These are phyloP conservation scores for Centruroides vittatus DNA, from an alignment of 1,140 invertebrate genomes.

Conservation along the genomic window DNA sequence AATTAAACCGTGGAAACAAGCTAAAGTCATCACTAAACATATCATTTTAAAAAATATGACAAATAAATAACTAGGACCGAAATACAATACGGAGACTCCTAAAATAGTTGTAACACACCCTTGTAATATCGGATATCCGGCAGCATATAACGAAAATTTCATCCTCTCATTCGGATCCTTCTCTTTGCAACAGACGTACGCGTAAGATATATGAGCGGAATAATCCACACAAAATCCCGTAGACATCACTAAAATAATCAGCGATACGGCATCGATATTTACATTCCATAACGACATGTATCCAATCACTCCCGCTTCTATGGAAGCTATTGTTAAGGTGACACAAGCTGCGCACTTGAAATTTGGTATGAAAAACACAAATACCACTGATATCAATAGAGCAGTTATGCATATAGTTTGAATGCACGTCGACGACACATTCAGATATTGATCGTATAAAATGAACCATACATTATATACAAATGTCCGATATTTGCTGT, in stretches of 20 bases:
- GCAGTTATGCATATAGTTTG: slow-evolving; percentile 85
- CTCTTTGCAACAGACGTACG: slow-evolving; percentile 69
- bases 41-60: slow-evolving; percentile 96
- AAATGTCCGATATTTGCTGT: slow-evolving; percentile 63
- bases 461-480: slow-evolving; percentile 90
- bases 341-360: slow-evolving; percentile 85
- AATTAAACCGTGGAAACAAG: slow-evolving; percentile 80
- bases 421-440: slow-evolving; percentile 77
- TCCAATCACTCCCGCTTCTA: slow-evolving; percentile 83
- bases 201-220: slow-evolving; percentile 91
- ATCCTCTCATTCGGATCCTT: slow-evolving; percentile 45
- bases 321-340: slow-evolving; percentile 84
- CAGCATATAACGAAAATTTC: slow-evolving; percentile 64
- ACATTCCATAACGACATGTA: slow-evolving; percentile 93
- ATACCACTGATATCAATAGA: slow-evolving; percentile 85
- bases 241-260: slow-evolving; percentile 98
- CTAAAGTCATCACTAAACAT: slow-evolving; percentile 85
- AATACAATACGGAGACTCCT: slow-evolving; percentile 65
- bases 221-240: slow-evolving; percentile 96
- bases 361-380: slow-evolving; percentile 89
- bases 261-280: slow-evolving; percentile 89
- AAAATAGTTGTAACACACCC: slow-evolving; percentile 83
- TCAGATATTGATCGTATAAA: slow-evolving; percentile 86
- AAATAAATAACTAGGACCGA: slow-evolving; percentile 90
- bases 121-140: slow-evolving; percentile 85